A percentile compares a stretch with the other conserved stretches of the same genome.
These are phyloP conservation scores for Picus viridis DNA, from an alignment of 2,797 vertebrate species.

Conservation along the genomic window DNA sequence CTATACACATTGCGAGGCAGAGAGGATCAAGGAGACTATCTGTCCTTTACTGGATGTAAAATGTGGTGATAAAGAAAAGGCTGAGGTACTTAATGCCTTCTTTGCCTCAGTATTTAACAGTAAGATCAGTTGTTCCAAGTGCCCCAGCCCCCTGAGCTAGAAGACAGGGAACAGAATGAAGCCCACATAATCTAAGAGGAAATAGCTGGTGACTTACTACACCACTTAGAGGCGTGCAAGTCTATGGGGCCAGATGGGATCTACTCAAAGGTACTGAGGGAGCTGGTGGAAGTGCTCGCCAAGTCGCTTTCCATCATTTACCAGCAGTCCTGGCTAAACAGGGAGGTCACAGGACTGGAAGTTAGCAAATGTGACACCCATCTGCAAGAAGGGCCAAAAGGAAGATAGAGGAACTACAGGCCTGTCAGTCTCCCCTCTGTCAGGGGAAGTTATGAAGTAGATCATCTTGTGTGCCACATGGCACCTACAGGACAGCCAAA, in stretches of 20 bases:
- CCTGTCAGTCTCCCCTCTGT: not conserved
- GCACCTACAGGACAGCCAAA: not conserved
- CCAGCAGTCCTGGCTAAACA: not conserved
- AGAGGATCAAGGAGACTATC: not conserved
- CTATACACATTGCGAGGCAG: not conserved
- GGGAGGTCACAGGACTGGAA: not conserved
- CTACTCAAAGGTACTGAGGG: not conserved
- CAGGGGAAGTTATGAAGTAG: not conserved
- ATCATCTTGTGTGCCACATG: not conserved
- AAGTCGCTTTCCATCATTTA: not conserved
- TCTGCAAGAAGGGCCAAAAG: not conserved
- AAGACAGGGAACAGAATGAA: not conserved
- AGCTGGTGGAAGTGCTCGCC: not conserved
- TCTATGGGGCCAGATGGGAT: not conserved
- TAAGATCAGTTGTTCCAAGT: not conserved
- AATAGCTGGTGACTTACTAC: not conserved
- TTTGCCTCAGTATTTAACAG: not conserved
- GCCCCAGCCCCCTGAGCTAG: not conserved
- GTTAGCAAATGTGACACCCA: not conserved
- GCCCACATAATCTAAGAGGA: not conserved
- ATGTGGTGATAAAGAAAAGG: not conserved
- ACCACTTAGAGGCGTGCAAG: not conserved
- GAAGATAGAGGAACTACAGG: not conserved
- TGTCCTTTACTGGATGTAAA: not conserved
- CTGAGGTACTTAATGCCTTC: not conserved